Evolutionary conservation across 2,113 vertebrate genomes (phyloP), one percentile per base, ranked within the genome.

Genomic region (Pungitius pungitius): DNA sequence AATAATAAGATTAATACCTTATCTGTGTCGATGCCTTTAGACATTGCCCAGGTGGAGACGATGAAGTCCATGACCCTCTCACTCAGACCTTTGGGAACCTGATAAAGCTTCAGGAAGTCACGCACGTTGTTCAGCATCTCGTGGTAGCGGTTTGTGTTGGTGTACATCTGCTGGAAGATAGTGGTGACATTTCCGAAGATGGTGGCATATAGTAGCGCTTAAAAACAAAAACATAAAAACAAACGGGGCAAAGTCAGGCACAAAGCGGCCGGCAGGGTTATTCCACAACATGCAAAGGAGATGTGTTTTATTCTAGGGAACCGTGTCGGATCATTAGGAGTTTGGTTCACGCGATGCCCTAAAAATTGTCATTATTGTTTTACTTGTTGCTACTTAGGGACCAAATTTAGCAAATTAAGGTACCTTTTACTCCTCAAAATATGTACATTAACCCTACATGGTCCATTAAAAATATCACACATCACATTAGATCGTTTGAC

Each of bases 131-230:
- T 99, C 82, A 97, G 93, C 96, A 99, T 99, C 94, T 99, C 98
- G 1, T 99, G 98, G 92, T 99, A 99, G 64, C 97, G 95, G 89
- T 99, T 99, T 78, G 97, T 99, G 94, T 99, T 99, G 87, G 98
- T 97, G 88, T 99, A 99, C 98, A 99, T 99, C 93, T 99, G 98
- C 93, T 99, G 98, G 93, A 99, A 99, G 94, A 99, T 99, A 86
- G 98, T 99, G 84, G 98, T 99, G 85, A 99, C 98, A 0, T 99
- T 99, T 91, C 98, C 98, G 93, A 99, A 99, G 94, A 99, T 99
- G 91, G 97, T 99, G 81, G 97, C 97, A 89, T 99, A 99, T 83
- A 99, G 95, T 83, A 99, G 95, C 79, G 97, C 98, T 99, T 85
- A 49, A 92, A 94, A 55, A 90, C 18, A 85, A 49, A 92, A 94